Conservation (phyloP, 2,113 vertebrate species). For the Misgurnus mizolepis region DNA sequence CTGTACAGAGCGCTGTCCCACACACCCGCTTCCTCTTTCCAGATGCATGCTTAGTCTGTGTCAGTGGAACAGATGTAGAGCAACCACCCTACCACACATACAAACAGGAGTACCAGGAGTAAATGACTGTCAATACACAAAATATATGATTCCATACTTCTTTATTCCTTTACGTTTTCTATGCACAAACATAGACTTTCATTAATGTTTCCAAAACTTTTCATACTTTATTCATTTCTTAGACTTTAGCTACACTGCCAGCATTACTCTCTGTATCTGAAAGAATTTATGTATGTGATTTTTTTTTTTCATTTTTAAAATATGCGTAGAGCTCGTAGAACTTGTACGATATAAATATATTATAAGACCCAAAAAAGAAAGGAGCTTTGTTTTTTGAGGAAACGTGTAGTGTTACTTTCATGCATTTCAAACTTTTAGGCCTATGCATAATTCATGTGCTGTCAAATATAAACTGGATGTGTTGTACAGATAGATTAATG, state of each 20-base stretch:
- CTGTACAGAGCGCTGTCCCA: background rate
- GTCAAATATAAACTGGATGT: slow-evolving; percentile 15
- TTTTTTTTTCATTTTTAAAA: background rate
- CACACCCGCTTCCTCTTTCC: slow-evolving; percentile 4
- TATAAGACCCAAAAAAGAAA: background rate
- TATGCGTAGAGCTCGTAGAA: background rate
- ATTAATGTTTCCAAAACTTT: too few species aligned
- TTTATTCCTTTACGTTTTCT: too few species aligned
- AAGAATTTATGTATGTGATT: background rate
- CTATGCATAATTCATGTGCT: slow-evolving; percentile 25
- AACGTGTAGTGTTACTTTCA: slow-evolving; percentile 16
- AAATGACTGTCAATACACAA: background rate
- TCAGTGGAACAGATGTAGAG: slow-evolving; percentile 6
- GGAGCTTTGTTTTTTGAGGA: slow-evolving; percentile 14
- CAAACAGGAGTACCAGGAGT: background rate
- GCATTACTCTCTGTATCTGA: background rate
- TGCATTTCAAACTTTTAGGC: slow-evolving; percentile 3
- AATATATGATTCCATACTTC: too few species aligned
- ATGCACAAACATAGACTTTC: too few species aligned
- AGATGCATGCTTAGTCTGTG: background rate
- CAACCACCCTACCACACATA: background rate
- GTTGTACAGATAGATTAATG: slow-evolving; percentile 13
- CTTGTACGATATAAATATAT: slow-evolving; percentile 17
- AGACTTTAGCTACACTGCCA: too few species aligned
- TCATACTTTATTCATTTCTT: too few species aligned